phyloP scores from a whole-genome alignment of 1,140 invertebrate genomes.

The Cryptotermes secundus region DNA sequence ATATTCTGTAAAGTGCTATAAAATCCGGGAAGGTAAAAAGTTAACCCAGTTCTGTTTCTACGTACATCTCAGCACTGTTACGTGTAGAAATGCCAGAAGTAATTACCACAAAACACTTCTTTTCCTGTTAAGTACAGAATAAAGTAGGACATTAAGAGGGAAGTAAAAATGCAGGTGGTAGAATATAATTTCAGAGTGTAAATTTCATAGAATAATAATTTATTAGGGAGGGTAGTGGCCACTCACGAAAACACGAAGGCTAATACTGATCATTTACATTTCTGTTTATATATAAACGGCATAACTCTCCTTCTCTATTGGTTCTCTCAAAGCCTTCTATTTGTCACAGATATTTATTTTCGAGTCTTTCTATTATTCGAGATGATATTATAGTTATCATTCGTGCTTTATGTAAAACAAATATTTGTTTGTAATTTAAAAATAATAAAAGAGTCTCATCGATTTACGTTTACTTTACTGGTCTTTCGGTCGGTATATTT shows the following conservation, averaged over 20 bases:
- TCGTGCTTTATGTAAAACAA: too few relatives aligned
- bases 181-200: not conserved
- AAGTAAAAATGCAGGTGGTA: not conserved
- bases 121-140: not conserved
- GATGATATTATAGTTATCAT: too few relatives aligned
- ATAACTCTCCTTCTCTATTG: not conserved
- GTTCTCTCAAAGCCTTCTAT: not conserved
- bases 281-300: not conserved
- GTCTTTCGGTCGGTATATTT: too few relatives aligned
- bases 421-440: too few relatives aligned
- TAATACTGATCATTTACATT: conserved; percentile 2
- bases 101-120: not conserved
- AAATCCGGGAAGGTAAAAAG: not conserved
- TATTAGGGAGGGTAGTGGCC: not conserved
- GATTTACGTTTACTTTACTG: too few relatives aligned
- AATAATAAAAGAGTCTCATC: too few relatives aligned
- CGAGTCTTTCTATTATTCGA: too few relatives aligned
- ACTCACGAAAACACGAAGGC: not conserved
- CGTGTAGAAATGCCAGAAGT: not conserved
- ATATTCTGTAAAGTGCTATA: not conserved
- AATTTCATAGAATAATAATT: not conserved
- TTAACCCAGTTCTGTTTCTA: not conserved
- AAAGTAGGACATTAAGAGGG: not conserved
- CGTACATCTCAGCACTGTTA: not conserved
- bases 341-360: too few relatives aligned